A percentile compares a stretch with the other conserved stretches of the same genome.
Evolutionary conservation across 1,140 invertebrate species (phyloP).

Genomic region (Zaprionus nigranus): DNA sequence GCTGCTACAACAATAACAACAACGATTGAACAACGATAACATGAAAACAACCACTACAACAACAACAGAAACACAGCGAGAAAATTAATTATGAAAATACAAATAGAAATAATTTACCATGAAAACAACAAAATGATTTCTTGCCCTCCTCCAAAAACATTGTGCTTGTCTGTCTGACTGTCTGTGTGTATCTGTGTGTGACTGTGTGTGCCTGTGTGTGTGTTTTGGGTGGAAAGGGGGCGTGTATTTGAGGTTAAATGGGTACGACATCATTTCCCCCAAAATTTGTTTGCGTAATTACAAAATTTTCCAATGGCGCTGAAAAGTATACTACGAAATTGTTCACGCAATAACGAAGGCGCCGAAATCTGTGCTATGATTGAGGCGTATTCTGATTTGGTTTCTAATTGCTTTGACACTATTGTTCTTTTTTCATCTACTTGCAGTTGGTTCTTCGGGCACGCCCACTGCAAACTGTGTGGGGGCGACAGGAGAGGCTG

Average conservation of each 20-base stretch:
- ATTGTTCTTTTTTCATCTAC: conserved; percentile 21
- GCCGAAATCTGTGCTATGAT: neutral
- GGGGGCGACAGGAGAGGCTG: neutral
- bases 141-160: neutral
- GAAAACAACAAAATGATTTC: conserved; percentile 51
- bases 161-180: neutral
- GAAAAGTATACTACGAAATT: conserved; percentile 25
- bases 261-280: conserved; percentile 30
- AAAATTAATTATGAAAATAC: conserved; percentile 77
- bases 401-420: conserved; percentile 9
- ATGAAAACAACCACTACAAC: conserved; percentile 36
- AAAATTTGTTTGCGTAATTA: conserved; percentile 31
- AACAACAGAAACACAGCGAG: conserved; percentile 13
- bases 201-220: neutral
- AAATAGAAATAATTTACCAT: conserved; percentile 66
- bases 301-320: conserved; percentile 20
- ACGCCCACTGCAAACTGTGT: conserved; percentile 20
- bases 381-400: neutral
- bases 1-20: conserved; percentile 34
- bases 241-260: conserved; percentile 44
- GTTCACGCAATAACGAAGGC: neutral
- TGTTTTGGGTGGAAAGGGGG: neutral
- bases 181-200: neutral
- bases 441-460: conserved; percentile 16
- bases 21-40: conserved; percentile 20